Percentiles rank a stretch among this genome's conserved stretches.
These are phyloP conservation scores for Leptopilina boulardi DNA, from an alignment of 1,140 invertebrate genomes.

Conservation along the genomic window DNA sequence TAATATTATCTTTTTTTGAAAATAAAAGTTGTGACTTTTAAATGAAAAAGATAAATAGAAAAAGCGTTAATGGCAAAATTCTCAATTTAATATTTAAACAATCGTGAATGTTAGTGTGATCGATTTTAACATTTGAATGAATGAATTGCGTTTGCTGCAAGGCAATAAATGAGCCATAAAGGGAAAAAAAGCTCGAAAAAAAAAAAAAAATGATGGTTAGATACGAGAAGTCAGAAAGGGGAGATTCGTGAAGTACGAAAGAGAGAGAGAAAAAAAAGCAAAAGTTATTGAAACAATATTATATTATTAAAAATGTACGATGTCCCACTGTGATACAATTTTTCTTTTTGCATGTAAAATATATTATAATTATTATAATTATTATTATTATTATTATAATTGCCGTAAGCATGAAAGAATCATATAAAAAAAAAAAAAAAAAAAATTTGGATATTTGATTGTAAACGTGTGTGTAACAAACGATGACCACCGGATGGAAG, in stretches of 20 bases:
- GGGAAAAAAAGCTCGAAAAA: slow-evolving; percentile 32
- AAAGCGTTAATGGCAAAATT: not conserved
- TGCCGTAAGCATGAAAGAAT: slow-evolving; percentile 66
- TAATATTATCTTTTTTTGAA: slow-evolving; percentile 1
- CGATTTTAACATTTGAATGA: not conserved
- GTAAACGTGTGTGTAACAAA: slow-evolving; percentile 19
- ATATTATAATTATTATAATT: slow-evolving; percentile 58
- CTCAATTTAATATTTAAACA: slow-evolving; percentile 3
- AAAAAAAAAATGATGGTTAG: slow-evolving; percentile 49
- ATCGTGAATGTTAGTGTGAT: slow-evolving; percentile 5
- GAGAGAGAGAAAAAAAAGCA: slow-evolving; percentile 37
- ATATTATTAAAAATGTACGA: slow-evolving; percentile 74
- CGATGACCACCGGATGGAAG: not conserved
- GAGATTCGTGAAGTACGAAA: slow-evolving; percentile 35
- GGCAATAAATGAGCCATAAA: slow-evolving; percentile 17
- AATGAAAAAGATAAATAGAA: not conserved
- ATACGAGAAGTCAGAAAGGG: slow-evolving; percentile 35
- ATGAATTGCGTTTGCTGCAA: slow-evolving; percentile 42
- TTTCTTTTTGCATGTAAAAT: slow-evolving; percentile 75
- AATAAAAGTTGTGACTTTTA: not conserved
- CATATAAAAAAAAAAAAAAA: slow-evolving; percentile 51
- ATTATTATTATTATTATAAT: slow-evolving; percentile 51
- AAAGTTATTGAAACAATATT: slow-evolving; percentile 67
- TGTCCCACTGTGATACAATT: slow-evolving; percentile 75
- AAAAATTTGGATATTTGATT: slow-evolving; percentile 35